Base-by-base conservation (phyloP, 2,113 vertebrate species). In the Triplophysa siluroides region DNA sequence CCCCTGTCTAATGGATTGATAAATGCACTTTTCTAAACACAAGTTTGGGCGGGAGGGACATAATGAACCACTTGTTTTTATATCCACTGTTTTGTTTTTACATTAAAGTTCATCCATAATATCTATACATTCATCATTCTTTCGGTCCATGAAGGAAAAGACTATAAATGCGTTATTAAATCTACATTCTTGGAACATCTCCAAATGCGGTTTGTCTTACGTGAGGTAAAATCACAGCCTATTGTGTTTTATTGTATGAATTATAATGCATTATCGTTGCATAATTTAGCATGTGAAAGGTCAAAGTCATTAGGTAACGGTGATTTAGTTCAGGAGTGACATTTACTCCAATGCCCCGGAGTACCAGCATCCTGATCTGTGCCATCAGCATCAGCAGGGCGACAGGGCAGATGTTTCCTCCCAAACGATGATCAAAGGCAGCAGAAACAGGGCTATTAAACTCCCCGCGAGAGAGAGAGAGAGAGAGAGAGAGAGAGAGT, bases 391-490 rank as follows among this genome's bases (percentile, higher is more conserved):
- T 24, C 16, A 29, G 50, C 23, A 33, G 45, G 41, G 26, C 26
- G 10, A 60, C 54, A 14, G 29, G 19, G 41, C 47, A 60, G 56
- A 54, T 61, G 66, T 29, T 38, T 71, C 58, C 67, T 50, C 69
- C 69, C n/a, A 71, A 71, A 45, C 24, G 5, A n/a, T 26, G 56
- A 79, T 63, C 67, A 79, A 76, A 75, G 38, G 1, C 21, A 38
- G 24, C 23, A 26, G 10, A 69, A 68, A 11, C 24, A 24, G 67
- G 43, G 47, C 47, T 62, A 45, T 45, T 11, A 43, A 63, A 47
- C 11, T 66, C 61, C 50, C 26, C 16, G 23, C 41, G 58, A 41
- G 64, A 56, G 60, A 65, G 60, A 65, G 68, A 72, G 78, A 26
- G 26, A 26, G 26, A 29, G 26, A 29, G 26, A 29, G 26, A 29